These are phyloP conservation scores for Coboldia fuscipes DNA, from an alignment of 1,140 invertebrate species.

Conservation along the genomic window DNA sequence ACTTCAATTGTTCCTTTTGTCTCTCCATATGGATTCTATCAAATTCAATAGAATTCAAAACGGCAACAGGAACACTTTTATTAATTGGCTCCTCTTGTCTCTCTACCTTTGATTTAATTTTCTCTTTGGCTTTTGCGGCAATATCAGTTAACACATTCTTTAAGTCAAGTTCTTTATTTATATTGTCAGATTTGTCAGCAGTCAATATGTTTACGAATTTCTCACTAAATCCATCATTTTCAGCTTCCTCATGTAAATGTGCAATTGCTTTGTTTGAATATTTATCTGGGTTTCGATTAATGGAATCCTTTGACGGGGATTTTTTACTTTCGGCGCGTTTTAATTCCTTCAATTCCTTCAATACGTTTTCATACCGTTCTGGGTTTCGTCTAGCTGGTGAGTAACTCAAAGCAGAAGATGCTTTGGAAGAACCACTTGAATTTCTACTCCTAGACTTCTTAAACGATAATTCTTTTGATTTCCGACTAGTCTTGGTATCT, in stretches of 20 bases:
- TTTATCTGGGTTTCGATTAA: slow-evolving; percentile 10
- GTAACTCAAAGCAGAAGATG: slow-evolving; percentile 27
- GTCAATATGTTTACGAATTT: slow-evolving; percentile 4
- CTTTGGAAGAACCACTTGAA: not conserved
- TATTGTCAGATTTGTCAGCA: too few relatives aligned
- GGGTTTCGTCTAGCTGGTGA: slow-evolving; percentile 37
- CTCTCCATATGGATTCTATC: too few relatives aligned
- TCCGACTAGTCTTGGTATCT: too few relatives aligned
- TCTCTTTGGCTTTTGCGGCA: slow-evolving; percentile 36
- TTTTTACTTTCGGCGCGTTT: not conserved
- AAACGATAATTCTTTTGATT: not conserved
- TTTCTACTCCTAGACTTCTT: not conserved
- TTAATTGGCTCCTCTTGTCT: not conserved
- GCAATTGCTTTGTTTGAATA: slow-evolving; percentile 28
- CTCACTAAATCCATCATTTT: slow-evolving; percentile 15
- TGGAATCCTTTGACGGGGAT: slow-evolving; percentile 16
- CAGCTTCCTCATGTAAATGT: slow-evolving; percentile 28
- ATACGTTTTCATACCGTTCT: slow-evolving; percentile 32
- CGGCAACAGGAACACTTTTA: too few relatives aligned
- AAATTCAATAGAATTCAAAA: too few relatives aligned
- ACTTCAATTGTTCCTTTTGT: too few relatives aligned
- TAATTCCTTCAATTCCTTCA: slow-evolving; percentile 21
- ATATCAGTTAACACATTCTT: slow-evolving; percentile 33
- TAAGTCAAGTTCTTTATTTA: slow-evolving; percentile 33
- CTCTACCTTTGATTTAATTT: slow-evolving; percentile 21